phyloP scores from a whole-genome alignment of 1,140 invertebrate genomes.

The Lysiphlebus fabarum region DNA sequence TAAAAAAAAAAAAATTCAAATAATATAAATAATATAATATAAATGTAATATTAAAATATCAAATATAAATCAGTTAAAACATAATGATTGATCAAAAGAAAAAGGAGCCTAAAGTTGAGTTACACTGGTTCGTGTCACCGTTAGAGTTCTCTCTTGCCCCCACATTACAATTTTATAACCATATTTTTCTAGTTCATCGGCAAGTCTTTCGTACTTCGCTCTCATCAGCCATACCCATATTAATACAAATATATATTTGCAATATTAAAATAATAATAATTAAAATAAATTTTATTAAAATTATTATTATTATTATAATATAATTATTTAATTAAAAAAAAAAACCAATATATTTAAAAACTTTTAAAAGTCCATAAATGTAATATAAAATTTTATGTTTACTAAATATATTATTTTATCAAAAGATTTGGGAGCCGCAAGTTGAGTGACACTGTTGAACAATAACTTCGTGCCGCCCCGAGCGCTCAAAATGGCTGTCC shows the following conservation, averaged over 20 bases:
- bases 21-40: not conserved
- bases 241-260: constrained; percentile 23
- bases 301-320: not conserved
- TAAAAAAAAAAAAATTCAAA: not conserved
- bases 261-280: constrained; percentile 23
- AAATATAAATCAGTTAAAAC: not conserved
- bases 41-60: not conserved
- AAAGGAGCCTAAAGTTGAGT: constrained; percentile 38
- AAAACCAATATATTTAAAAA: no score
- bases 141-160: constrained; percentile 37
- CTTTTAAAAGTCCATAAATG: no score
- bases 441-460: constrained; percentile 43
- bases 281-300: not conserved
- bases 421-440: constrained; percentile 21
- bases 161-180: constrained; percentile 9
- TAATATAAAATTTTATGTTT: no score
- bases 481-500: constrained; percentile 56
- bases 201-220: constrained; percentile 13
- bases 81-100: not conserved
- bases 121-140: constrained; percentile 45
- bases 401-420: no score
- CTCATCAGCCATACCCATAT: constrained; percentile 11
- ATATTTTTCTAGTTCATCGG: constrained; percentile 21
- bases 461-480: constrained; percentile 53
- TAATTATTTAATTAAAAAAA: no score